Evolutionary conservation across 2,113 vertebrate species (phyloP), one percentile per base, ranked within the genome.

Genomic region (Cygnus atratus): DNA sequence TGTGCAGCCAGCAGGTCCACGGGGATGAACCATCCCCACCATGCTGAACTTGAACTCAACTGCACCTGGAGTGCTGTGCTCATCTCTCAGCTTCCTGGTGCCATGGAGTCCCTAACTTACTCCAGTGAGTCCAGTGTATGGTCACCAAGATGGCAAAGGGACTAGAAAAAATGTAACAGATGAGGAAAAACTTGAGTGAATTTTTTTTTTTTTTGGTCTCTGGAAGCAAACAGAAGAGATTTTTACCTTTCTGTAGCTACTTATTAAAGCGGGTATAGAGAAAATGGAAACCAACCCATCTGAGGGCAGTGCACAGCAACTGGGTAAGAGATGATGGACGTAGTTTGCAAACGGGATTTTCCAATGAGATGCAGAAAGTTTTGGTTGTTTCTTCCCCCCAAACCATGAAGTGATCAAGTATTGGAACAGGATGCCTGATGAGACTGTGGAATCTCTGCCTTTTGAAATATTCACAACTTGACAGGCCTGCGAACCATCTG

Each of bases 41-140:
- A 63, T 18, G 6, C 21, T 46, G 41, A 72, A 41, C 68, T 77
- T 57, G 21, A 29, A 88, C 59, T 11, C 28, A 76, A 28, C 4
- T 67, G 24, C 28, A 70, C 33, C 28, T 3, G 3, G 61, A 58
- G 35, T 3, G 1, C 37, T 1, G 1, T 16, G 37, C 12, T 19
- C 21, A 50, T 17, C 41, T 88, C 25, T 80, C 39, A 29, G 21
- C 43, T 63, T 28, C 13, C 6, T 19, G 21, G 28, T 0, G 63
- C 41, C 63, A 44, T 13, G 22, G n/a, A 25, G 37, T 43, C 19
- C 35, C 66, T 39, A 22, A 63, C 6, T 14, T 13, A 24, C 43
- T 10, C 41, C 5, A 90, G 12, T 0, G 1, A 68, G 63, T 62
- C 33, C 46, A 31, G 21, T 13, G 8, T 17, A 48, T 10, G 80